Evolutionary conservation across 2,888 invertebrate genomes (phyloP).

Genomic region (Auanema freiburgensis): DNA sequence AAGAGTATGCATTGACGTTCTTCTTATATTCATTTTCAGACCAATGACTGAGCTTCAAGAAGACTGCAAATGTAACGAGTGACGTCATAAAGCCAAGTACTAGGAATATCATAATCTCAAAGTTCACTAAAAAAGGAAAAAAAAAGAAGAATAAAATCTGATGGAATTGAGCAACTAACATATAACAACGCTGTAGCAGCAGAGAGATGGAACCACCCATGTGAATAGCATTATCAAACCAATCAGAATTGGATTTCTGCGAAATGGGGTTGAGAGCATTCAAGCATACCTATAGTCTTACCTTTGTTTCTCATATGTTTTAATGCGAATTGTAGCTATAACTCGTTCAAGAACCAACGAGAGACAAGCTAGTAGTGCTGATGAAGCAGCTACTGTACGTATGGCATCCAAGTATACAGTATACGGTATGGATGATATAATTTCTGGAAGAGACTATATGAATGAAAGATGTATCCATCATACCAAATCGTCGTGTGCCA

Average conservation of each 20-base stretch:
- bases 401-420: slow-evolving; percentile 13
- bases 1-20: slow-evolving; percentile 1
- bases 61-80: too few relatives aligned
- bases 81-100: too few relatives aligned
- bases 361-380: slow-evolving; percentile 9
- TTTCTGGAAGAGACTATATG: not conserved
- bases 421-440: not conserved
- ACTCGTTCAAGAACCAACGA: slow-evolving; percentile 10
- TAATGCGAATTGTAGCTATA: slow-evolving; percentile 13
- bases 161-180: not conserved
- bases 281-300: too few relatives aligned
- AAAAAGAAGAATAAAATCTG: too few relatives aligned
- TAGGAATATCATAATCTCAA: too few relatives aligned
- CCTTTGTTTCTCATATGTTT: slow-evolving; percentile 14
- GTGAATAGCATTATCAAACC: too few relatives aligned
- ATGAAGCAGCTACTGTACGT: slow-evolving; percentile 13
- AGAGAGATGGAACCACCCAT: too few relatives aligned
- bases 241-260: too few relatives aligned
- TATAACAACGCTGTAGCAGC: too few relatives aligned
- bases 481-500: not conserved
- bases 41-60: slow-evolving; percentile 8
- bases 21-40: slow-evolving; percentile 10
- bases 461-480: not conserved
- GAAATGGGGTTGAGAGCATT: too few relatives aligned
- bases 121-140: too few relatives aligned